These are phyloP conservation scores for Parauchenoglanis ngamensis DNA, from an alignment of 2,797 vertebrate species.

Conservation along the genomic window DNA sequence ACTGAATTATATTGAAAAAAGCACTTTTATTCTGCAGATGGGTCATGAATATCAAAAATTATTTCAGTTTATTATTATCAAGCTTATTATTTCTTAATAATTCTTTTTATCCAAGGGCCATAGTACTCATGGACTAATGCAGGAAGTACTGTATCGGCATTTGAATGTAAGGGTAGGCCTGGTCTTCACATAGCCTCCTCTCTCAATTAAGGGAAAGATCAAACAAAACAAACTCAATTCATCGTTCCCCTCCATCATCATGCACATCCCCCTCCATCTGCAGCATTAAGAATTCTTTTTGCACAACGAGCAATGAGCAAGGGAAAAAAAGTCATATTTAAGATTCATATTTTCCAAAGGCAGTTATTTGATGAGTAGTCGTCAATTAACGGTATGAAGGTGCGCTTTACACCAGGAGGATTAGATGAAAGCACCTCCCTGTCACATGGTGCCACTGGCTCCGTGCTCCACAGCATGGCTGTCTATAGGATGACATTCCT, in stretches of 20 bases:
- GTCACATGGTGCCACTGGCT: conserved; percentile 73
- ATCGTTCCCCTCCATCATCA: conserved; percentile 52
- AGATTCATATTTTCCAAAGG: conserved; percentile 76
- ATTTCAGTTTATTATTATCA: conserved; percentile 7
- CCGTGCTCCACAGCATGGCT: conserved; percentile 61
- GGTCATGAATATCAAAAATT: background rate
- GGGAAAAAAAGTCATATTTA: conserved; percentile 70
- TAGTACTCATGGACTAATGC: no score
- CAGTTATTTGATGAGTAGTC: conserved; percentile 81
- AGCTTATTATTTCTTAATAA: background rate
- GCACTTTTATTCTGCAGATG: background rate
- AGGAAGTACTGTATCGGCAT: background rate
- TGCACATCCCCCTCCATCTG: conserved; percentile 64
- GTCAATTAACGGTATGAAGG: conserved; percentile 80
- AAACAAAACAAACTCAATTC: conserved; percentile 61
- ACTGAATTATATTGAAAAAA: background rate
- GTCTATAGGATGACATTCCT: conserved; percentile 78
- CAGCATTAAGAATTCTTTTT: conserved; percentile 82
- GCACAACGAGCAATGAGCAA: conserved; percentile 61
- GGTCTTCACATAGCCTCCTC: conserved; percentile 38
- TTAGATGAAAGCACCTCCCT: conserved; percentile 80
- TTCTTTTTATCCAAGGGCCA: background rate
- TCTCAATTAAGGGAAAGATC: conserved; percentile 52
- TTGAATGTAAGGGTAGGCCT: conserved; percentile 18
- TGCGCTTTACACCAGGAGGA: conserved; percentile 75